Evolutionary conservation across 2,113 vertebrate species (phyloP).

Genomic region (Phylloscopus trochilus): DNA sequence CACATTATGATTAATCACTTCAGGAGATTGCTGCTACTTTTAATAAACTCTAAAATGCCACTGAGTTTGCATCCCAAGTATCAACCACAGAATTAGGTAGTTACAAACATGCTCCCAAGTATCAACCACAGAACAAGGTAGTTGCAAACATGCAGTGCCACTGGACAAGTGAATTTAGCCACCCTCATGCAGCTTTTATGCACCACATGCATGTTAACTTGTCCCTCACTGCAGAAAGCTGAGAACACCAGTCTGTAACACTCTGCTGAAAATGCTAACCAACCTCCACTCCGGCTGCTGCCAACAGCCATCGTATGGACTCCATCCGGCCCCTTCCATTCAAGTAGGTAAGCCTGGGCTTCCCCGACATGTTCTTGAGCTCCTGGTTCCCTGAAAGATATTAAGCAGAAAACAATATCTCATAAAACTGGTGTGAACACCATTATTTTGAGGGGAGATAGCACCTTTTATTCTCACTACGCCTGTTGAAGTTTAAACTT

Average conservation of each 20-base stretch:
- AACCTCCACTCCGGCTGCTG: conserved; percentile 85
- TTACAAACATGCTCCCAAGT: not conserved
- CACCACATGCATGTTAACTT: not conserved
- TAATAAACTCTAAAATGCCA: not conserved
- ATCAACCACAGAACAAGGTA: not conserved
- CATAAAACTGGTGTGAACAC: not conserved
- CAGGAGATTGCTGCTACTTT: not conserved
- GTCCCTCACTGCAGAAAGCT: not conserved
- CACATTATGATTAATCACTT: not conserved
- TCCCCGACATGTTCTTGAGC: conserved; percentile 72
- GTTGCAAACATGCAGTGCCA: not conserved
- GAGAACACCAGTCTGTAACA: not conserved
- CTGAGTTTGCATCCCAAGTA: not conserved
- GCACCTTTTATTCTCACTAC: not conserved
- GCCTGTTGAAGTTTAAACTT: not conserved
- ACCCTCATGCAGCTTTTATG: not conserved
- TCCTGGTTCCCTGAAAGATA: conserved; percentile 31
- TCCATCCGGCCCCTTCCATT: conserved; percentile 92
- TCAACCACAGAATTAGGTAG: fast-evolving
- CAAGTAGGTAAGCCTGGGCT: conserved; percentile 80
- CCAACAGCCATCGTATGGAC: conserved; percentile 84
- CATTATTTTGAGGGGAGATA: not conserved
- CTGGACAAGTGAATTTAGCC: not conserved
- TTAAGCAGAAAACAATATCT: not conserved
- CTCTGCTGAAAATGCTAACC: not conserved